phyloP scores from a whole-genome alignment of 2,888 invertebrate species.

The Drosophila acutilabella region DNA sequence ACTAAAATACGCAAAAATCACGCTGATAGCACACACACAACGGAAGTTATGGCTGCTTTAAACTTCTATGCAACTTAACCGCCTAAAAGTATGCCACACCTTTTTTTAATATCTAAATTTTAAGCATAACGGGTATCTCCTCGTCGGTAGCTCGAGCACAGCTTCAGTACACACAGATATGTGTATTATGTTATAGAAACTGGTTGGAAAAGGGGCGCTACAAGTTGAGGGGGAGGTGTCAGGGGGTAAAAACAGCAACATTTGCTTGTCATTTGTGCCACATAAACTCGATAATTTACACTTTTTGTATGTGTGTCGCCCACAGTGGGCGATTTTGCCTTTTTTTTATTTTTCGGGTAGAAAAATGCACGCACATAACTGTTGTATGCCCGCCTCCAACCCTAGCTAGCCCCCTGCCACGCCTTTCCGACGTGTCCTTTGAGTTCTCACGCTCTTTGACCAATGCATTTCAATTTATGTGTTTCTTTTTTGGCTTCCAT shows the following conservation, averaged over 20 bases:
- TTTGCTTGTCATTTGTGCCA: slow-evolving; percentile 62
- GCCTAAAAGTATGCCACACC: not conserved
- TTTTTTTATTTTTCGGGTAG: slow-evolving; percentile 6
- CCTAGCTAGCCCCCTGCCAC: too few relatives aligned
- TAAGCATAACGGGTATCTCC: not conserved
- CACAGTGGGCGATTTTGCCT: not conserved
- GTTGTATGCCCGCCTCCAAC: not conserved
- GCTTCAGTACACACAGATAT: not conserved
- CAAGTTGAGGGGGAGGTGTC: not conserved
- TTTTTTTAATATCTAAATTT: not conserved
- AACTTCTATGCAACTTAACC: not conserved
- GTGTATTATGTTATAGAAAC: not conserved
- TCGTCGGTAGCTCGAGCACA: not conserved
- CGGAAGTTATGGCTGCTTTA: not conserved
- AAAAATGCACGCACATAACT: slow-evolving; percentile 26
- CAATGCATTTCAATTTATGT: slow-evolving; percentile 44
- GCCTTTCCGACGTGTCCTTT: not conserved
- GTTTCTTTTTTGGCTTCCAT: slow-evolving; percentile 13
- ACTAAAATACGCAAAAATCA: too few relatives aligned
- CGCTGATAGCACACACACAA: not conserved
- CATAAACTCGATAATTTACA: slow-evolving; percentile 72
- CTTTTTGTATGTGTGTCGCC: slow-evolving; percentile 33
- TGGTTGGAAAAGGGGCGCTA: not conserved
- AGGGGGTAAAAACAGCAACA: slow-evolving; percentile 3
- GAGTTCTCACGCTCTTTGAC: slow-evolving; percentile 4